These are phyloP conservation scores for Oreonectes daqikongensis DNA, from an alignment of 2,797 vertebrate species.

Conservation along the genomic window DNA sequence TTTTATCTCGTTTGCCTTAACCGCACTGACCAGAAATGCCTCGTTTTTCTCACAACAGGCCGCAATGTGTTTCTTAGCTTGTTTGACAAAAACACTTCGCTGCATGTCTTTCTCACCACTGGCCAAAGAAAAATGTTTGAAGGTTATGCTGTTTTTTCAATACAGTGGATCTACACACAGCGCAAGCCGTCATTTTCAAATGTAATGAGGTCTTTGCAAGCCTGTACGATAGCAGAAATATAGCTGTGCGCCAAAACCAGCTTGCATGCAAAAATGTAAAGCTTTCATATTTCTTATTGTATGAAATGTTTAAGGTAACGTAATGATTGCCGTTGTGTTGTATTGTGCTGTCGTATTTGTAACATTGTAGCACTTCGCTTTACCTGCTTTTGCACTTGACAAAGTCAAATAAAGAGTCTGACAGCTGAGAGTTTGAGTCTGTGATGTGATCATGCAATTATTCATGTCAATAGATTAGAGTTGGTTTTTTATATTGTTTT, in stretches of 20 bases:
- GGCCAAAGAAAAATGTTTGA: conserved; percentile 9
- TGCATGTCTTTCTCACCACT: neutral
- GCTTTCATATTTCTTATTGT: neutral
- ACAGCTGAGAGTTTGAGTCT: conserved; percentile 67
- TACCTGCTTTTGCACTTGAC: conserved; percentile 83
- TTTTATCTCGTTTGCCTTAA: conserved; percentile 42
- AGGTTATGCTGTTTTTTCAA: neutral
- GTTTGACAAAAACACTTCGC: conserved; percentile 3
- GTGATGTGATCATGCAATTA: too few relatives aligned
- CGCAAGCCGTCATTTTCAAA: conserved; percentile 11
- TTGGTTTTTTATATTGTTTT: neutral
- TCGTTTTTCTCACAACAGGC: neutral
- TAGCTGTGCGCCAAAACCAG: conserved; percentile 35
- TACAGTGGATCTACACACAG: conserved; percentile 9
- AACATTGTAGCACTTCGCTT: conserved; percentile 73
- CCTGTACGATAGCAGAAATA: neutral
- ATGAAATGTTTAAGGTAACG: conserved; percentile 15
- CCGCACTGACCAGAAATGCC: neutral
- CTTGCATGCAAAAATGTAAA: conserved; percentile 29
- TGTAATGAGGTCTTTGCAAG: neutral
- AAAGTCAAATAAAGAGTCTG: conserved; percentile 83
- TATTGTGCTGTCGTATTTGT: conserved; percentile 62
- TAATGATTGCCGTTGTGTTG: conserved; percentile 18
- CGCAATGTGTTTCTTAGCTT: neutral
- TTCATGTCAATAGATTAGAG: too few relatives aligned